phyloP scores from a whole-genome alignment of 2,113 vertebrate species.

The Clarias gariepinus region DNA sequence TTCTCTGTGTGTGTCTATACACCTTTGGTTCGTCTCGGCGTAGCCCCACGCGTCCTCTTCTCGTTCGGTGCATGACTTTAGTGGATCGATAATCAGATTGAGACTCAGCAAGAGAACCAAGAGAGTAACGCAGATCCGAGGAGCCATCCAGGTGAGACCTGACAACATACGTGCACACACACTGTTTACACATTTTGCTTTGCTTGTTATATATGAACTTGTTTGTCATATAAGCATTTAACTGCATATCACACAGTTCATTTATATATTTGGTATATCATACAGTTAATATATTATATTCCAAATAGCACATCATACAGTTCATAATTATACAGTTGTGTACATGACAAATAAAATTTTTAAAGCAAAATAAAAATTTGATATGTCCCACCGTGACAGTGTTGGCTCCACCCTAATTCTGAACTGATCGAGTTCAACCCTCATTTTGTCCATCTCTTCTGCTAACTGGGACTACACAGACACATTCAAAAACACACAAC shows the following conservation, averaged over 20 bases:
- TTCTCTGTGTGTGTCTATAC: background rate
- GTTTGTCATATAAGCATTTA: too few species aligned
- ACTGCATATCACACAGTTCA: too few species aligned
- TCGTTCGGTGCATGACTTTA: conserved; percentile 89
- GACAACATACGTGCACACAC: conserved; percentile 20
- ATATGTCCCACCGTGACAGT: conserved; percentile 82
- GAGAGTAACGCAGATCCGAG: conserved; percentile 86
- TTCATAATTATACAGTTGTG: too few species aligned
- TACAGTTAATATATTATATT: too few species aligned
- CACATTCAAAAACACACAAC: conserved; percentile 18
- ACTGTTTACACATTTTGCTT: background rate
- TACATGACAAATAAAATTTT: too few species aligned
- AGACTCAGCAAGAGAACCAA: conserved; percentile 90
- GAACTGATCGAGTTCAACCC: conserved; percentile 90
- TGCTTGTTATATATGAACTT: background rate
- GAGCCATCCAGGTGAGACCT: conserved; percentile 94
- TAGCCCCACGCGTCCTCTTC: conserved; percentile 87
- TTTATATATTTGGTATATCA: too few species aligned
- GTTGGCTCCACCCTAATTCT: conserved; percentile 89
- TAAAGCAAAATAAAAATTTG: too few species aligned
- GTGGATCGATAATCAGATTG: conserved; percentile 93
- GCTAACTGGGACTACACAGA: conserved; percentile 86
- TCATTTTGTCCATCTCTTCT: conserved; percentile 93
- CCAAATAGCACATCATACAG: too few species aligned
- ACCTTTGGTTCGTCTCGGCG: conserved; percentile 90